Conservation (phyloP, 2,888 invertebrate species). For the Aproaerema taeniolella region DNA sequence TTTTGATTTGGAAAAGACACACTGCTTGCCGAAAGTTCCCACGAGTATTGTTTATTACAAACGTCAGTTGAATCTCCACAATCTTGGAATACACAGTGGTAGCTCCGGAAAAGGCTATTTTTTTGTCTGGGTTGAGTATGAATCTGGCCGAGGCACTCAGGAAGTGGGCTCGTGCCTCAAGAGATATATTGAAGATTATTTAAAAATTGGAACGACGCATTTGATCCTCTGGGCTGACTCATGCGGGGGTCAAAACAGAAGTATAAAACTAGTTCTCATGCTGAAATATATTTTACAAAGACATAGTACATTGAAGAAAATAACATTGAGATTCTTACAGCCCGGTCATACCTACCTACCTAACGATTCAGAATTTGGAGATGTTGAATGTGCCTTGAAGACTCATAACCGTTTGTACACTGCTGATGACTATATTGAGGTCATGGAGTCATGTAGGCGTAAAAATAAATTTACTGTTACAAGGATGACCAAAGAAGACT, state of each 20-base stretch:
- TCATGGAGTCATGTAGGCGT: conserved; percentile 1
- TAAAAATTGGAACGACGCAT: conserved; percentile 14
- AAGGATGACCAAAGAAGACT: neutral
- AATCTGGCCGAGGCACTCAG: conserved; percentile 26
- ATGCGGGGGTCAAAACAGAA: conserved; percentile 25
- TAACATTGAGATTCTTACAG: conserved; percentile 15
- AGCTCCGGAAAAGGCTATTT: conserved; percentile 20
- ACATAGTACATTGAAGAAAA: conserved; percentile 12
- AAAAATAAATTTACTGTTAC: neutral
- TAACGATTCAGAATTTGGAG: conserved; percentile 18
- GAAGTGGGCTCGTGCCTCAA: conserved; percentile 23
- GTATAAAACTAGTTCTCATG: conserved; percentile 16
- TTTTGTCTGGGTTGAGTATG: conserved; percentile 25
- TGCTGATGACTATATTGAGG: conserved; percentile 12
- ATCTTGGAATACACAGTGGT: conserved; percentile 25
- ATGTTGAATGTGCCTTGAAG: conserved; percentile 17
- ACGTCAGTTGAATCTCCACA: conserved; percentile 27
- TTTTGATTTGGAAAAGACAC: conserved; percentile 24
- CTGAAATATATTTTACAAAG: conserved; percentile 9
- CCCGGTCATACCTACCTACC: conserved; percentile 18
- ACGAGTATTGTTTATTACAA: conserved; percentile 28
- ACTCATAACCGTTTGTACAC: conserved; percentile 14
- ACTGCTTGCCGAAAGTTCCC: conserved; percentile 21
- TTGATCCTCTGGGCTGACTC: conserved; percentile 25
- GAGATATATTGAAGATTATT: conserved; percentile 7